Base-by-base conservation (phyloP, 1,140 invertebrate genomes). In the Psilanteris sp. region DNA sequence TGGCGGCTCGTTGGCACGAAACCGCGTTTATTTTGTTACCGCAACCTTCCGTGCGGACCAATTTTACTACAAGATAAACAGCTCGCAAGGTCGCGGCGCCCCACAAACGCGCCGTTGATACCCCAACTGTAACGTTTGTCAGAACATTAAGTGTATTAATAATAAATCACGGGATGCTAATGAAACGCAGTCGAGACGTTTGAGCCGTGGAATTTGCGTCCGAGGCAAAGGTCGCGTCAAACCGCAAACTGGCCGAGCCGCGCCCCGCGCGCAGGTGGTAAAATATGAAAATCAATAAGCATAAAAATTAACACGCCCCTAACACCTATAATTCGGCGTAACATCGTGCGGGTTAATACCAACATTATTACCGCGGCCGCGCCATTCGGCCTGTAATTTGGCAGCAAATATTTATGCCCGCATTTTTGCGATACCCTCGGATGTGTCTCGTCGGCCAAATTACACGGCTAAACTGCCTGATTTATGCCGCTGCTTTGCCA, bases 261-360 rank as follows among this genome's bases (percentile, higher is more conserved):
- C n/a, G n/a, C 10, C 34, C 16, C 22, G 8, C 37, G 31, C 41
- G 22, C 59, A 83, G 82, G 85, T 85, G 85, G 83, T 86, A 86
- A 87, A 86, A 82, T 81, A 83, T 80, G 79, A 87, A 86, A 87
- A 87, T 87, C 86, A 87, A 87, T 87, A 87, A 86, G 80, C 83
- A 82, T 84, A 85, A 87, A 87, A 87, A 87, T 86, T 85, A 86
- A 79, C 82, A 79, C 83, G 78, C 78, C 82, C 71, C 78, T 79
- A 79, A 83, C 79, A 79, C 78, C 77, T 79, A 81, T 84, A 84
- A 85, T 84, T 81, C 81, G 10, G 59, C 15, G 10, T 57, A 39
- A 54, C 77, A 39, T 43, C 48, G 27, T 52, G 29, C 61, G 59
- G 59, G 77, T 84, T 85, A 84, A 84, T 85, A 82, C 77, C 81